Percentiles rank a stretch among this genome's conserved stretches.
phyloP scores from a whole-genome alignment of 1,140 invertebrate species.

The Drosophila quadrilineata region DNA sequence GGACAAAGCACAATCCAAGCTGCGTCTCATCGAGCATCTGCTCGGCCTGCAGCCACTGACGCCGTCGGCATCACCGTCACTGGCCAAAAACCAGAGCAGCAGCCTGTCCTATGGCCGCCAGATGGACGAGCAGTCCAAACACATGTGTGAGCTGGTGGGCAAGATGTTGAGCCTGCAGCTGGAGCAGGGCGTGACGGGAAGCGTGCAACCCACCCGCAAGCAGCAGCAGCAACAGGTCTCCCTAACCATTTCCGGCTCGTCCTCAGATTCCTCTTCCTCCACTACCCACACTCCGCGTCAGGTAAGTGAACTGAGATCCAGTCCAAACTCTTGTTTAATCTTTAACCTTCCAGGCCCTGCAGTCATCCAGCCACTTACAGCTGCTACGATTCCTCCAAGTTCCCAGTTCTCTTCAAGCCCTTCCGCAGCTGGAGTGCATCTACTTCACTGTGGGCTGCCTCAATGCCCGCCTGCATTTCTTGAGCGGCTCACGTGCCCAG shows the following conservation, averaged over 20 bases:
- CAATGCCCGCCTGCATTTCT: slow-evolving; percentile 58
- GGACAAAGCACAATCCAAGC: slow-evolving; percentile 51
- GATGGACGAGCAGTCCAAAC: slow-evolving; percentile 19
- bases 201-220: slow-evolving; percentile 58
- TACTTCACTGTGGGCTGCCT: slow-evolving; percentile 57
- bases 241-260: background rate
- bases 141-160: slow-evolving; percentile 30
- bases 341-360: slow-evolving; percentile 2
- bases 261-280: no score
- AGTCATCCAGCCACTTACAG: background rate
- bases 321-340: background rate
- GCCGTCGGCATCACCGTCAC: background rate
- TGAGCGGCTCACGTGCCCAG: slow-evolving; percentile 48
- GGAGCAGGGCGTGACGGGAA: slow-evolving; percentile 7
- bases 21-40: slow-evolving; percentile 58
- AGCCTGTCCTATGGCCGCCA: background rate
- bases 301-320: no score
- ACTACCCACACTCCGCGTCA: no score
- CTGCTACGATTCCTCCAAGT: slow-evolving; percentile 36
- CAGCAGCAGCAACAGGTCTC: slow-evolving; percentile 22
- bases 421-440: slow-evolving; percentile 46
- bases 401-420: background rate
- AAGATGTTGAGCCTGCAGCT: slow-evolving; percentile 43
- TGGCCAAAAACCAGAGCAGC: background rate
- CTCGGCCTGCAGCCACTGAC: slow-evolving; percentile 38